Evolutionary conservation across 2,888 invertebrate genomes (phyloP), one percentile per base, ranked within the genome.

Genomic region (Sphinx pinastri): DNA sequence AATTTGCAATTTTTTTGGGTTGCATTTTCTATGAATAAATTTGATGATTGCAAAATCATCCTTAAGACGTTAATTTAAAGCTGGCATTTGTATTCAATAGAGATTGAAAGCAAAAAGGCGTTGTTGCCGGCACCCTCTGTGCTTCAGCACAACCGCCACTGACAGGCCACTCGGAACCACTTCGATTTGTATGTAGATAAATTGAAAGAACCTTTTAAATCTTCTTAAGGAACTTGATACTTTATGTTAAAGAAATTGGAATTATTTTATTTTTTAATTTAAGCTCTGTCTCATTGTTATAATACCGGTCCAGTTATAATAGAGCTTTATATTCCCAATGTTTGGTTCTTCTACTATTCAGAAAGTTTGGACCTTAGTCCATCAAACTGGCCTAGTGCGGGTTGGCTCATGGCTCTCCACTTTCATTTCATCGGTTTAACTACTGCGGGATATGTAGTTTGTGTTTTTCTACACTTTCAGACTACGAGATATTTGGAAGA

Each of bases 121-220:
- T 71, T 70, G 76, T 76, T 78, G 77, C 82, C 81, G 85, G 86
- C 86, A 85, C 84, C 76, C 79, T 68, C 70, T 63, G 74, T 79
- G 79, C 83, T 79, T 77, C 79, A 75, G 76, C 82, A 83, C 79
- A 77, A 81, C 79, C 81, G 80, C 79, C 72, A 71, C 75, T 81
- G 85, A 84, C 84, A 83, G 80, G 73, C 77, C 73, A 75, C 81
- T 82, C 77, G 73, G 70, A 76, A 68, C 75, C 79, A 74, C 77
- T 81, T 81, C 77, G 83, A 88, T 87, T 86, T 86, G 82, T 84
- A 84, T 85, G 86, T 82, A 85, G 86, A 88, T 87, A 86, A 85
- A 84, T 85, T 78, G 79, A 81, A 81, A 79, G 79, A 75, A 76
- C 79, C 77, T 75, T 78, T 80, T 80, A 82, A 84, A 84, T 84